phyloP scores from a whole-genome alignment of 2,797 vertebrate genomes.

The Champsocephalus gunnari region DNA sequence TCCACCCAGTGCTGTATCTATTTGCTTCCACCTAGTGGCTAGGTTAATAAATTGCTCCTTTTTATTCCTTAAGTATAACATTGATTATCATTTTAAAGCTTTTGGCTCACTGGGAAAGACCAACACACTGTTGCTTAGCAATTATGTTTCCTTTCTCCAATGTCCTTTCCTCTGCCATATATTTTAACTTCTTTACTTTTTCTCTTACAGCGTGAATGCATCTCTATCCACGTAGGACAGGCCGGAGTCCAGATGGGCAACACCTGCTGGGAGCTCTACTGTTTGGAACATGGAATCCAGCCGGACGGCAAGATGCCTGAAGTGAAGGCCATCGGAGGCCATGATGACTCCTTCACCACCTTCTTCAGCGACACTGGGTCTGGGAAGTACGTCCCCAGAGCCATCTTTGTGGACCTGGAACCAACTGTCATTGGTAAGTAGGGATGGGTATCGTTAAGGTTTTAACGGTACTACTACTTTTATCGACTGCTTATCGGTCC shows the following conservation, averaged over 20 bases:
- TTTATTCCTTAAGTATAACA: background rate
- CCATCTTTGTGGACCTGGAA: slow-evolving; percentile 84
- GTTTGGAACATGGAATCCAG: slow-evolving; percentile 83
- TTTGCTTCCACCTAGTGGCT: slow-evolving; percentile 53
- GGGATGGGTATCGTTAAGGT: too few relatives aligned
- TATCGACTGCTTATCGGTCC: too few relatives aligned
- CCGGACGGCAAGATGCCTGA: slow-evolving; percentile 80
- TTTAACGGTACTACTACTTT: too few relatives aligned
- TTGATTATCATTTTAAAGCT: background rate
- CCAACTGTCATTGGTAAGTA: slow-evolving; percentile 82
- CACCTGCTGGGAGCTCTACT: slow-evolving; percentile 86
- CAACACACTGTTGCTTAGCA: background rate
- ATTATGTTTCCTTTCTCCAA: background rate
- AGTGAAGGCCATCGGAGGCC: slow-evolving; percentile 48
- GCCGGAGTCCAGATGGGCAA: slow-evolving; percentile 87
- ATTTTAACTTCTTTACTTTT: background rate
- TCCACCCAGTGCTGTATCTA: background rate
- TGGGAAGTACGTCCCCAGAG: slow-evolving; percentile 81
- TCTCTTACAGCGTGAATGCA: slow-evolving; percentile 79
- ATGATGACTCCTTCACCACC: slow-evolving; percentile 84
- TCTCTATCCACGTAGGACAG: slow-evolving; percentile 84
- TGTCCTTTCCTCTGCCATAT: background rate
- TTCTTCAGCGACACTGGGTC: slow-evolving; percentile 84
- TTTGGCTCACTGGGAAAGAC: background rate
- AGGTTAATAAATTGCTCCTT: background rate